phyloP scores from a whole-genome alignment of 2,797 vertebrate genomes.

The Eospalax fontanierii region DNA sequence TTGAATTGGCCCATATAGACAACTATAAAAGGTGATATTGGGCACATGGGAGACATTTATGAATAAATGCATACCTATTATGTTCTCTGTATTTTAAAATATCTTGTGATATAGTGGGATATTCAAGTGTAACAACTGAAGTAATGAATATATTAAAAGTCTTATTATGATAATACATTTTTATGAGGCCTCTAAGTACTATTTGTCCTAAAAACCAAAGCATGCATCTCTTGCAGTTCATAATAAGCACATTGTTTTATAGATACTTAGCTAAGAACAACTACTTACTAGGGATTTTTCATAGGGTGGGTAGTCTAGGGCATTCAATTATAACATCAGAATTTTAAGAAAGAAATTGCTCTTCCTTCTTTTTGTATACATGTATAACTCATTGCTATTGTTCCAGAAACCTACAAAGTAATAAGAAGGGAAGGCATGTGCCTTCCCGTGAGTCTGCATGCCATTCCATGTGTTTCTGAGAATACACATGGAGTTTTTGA shows the following conservation, averaged over 20 bases:
- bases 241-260: background rate
- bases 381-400: background rate
- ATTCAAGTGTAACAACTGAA: background rate
- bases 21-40: constrained; percentile 30
- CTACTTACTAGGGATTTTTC: background rate
- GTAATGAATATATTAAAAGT: background rate
- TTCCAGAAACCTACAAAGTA: background rate
- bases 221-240: background rate
- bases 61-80: constrained; percentile 16
- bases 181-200: constrained; percentile 19
- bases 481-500: background rate
- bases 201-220: constrained; percentile 39
- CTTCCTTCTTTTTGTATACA: background rate
- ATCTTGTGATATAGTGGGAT: background rate
- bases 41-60: background rate
- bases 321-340: background rate
- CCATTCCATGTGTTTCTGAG: background rate
- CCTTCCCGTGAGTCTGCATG: background rate
- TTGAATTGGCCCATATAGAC: constrained; percentile 56
- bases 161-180: background rate
- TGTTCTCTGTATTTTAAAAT: constrained; percentile 26
- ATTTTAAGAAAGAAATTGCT: constrained; percentile 7
- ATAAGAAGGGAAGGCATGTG: background rate
- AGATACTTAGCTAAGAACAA: constrained; percentile 33
- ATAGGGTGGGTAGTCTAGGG: background rate